A percentile compares a stretch with the other conserved stretches of the same genome.
Evolutionary conservation across 2,113 vertebrate genomes (phyloP).

Genomic region (Ictalurus furcatus): DNA sequence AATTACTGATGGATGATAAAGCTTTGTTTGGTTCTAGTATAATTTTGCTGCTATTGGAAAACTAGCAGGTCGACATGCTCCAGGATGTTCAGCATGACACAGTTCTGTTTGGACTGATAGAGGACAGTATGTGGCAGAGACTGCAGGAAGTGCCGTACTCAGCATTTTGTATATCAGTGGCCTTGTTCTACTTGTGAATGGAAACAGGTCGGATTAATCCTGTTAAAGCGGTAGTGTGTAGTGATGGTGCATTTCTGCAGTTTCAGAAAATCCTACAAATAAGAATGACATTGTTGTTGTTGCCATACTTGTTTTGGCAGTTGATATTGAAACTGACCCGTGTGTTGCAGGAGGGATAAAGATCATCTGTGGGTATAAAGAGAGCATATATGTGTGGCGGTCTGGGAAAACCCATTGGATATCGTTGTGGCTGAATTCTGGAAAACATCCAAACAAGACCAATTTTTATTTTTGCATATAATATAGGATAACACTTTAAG

Average conservation of each 20-base stretch:
- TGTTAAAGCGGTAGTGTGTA: neutral
- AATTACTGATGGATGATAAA: neutral
- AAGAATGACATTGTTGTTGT: neutral
- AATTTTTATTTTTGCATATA: neutral
- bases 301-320: neutral
- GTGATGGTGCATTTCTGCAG: neutral
- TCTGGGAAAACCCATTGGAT: neutral
- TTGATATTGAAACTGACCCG: neutral
- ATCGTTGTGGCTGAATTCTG: neutral
- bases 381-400: neutral
- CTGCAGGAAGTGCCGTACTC: neutral
- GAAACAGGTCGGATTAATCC: neutral
- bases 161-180: neutral
- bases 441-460: neutral
- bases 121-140: neutral
- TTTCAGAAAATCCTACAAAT: neutral
- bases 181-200: constrained; percentile 16
- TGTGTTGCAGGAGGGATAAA: neutral
- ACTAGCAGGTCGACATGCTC: neutral
- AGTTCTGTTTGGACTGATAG: constrained; percentile 5
- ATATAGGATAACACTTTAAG: neutral
- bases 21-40: neutral
- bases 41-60: neutral
- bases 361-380: neutral
- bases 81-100: neutral